phyloP scores from a whole-genome alignment of 2,888 invertebrate species.

The Rhingia campestris region DNA sequence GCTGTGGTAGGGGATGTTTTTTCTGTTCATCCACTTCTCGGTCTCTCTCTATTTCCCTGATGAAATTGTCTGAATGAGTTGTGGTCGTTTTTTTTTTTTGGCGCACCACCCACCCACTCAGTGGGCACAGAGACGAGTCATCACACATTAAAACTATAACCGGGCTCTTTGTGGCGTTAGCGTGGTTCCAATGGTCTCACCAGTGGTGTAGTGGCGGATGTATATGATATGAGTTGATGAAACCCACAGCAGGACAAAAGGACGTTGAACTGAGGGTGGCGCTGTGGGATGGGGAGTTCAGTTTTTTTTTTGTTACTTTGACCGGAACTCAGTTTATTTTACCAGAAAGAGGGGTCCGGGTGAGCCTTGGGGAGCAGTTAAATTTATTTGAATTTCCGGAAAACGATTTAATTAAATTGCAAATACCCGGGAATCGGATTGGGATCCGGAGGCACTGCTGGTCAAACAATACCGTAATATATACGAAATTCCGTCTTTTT shows the following conservation, averaged over 20 bases:
- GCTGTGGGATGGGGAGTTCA: background rate
- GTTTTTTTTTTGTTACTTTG: constrained; percentile 18
- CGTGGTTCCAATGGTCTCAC: constrained; percentile 49
- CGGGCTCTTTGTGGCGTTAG: constrained; percentile 57
- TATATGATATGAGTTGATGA: constrained; percentile 67
- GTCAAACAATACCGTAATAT: constrained; percentile 53
- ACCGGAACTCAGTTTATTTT: constrained; percentile 58
- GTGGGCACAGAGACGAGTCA: constrained; percentile 40
- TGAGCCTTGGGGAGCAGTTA: constrained; percentile 27
- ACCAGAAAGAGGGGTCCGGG: constrained; percentile 1
- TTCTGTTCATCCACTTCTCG: background rate
- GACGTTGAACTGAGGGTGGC: constrained; percentile 59
- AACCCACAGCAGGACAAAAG: constrained; percentile 61
- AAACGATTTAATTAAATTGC: constrained; percentile 73
- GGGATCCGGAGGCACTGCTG: constrained; percentile 21
- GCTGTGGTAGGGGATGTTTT: constrained; percentile 13
- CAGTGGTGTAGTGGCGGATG: constrained; percentile 52
- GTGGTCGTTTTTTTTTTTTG: constrained; percentile 29
- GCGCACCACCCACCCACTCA: background rate
- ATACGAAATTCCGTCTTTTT: constrained; percentile 10
- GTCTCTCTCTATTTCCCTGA: constrained; percentile 31
- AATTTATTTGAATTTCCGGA: constrained; percentile 71
- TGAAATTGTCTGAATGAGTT: constrained; percentile 54
- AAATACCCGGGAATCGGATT: constrained; percentile 65
- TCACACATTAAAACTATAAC: constrained; percentile 64